A percentile compares a stretch with the other conserved stretches of the same genome.
phyloP scores from a whole-genome alignment of 2,797 vertebrate genomes.

The Harpagifer antarcticus region DNA sequence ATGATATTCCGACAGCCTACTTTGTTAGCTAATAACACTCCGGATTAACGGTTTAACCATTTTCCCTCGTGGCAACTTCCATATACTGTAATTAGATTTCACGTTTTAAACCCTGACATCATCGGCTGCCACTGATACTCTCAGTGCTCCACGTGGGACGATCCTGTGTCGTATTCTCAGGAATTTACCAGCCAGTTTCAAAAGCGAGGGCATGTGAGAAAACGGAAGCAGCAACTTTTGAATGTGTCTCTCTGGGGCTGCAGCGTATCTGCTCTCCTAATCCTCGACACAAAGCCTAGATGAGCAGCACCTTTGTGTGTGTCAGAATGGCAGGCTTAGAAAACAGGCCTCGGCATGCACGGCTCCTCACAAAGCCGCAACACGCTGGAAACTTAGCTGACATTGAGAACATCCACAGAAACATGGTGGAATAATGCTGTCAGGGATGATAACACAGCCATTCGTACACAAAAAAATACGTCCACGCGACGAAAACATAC shows the following conservation, averaged over 20 bases:
- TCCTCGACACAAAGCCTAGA: constrained; percentile 84
- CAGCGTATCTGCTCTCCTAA: constrained; percentile 80
- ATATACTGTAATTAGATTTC: constrained; percentile 30
- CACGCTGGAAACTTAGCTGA: constrained; percentile 78
- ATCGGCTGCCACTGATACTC: constrained; percentile 13
- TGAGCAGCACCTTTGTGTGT: constrained; percentile 82
- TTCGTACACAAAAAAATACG: constrained; percentile 13
- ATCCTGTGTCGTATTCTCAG: constrained; percentile 40
- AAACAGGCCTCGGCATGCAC: constrained; percentile 81
- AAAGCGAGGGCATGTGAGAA: constrained; percentile 46
- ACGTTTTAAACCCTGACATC: constrained; percentile 39
- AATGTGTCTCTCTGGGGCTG: constrained; percentile 74
- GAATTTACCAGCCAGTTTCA: constrained; percentile 41
- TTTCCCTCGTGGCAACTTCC: constrained; percentile 30
- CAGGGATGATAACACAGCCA: constrained; percentile 43
- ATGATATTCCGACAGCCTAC: constrained; percentile 44
- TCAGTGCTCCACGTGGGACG: constrained; percentile 36
- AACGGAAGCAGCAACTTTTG: constrained; percentile 67
- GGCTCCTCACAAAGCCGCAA: constrained; percentile 59
- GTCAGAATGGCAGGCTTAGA: constrained; percentile 76
- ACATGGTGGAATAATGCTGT: constrained; percentile 65
- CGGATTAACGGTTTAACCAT: constrained; percentile 57
- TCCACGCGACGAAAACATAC: constrained; percentile 36
- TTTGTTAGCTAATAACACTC: constrained; percentile 50
- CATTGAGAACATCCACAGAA: constrained; percentile 68